A percentile compares a stretch with the other conserved stretches of the same genome.
Evolutionary conservation across 2,888 invertebrate genomes (phyloP).

Genomic region (Crepidodera aurea): DNA sequence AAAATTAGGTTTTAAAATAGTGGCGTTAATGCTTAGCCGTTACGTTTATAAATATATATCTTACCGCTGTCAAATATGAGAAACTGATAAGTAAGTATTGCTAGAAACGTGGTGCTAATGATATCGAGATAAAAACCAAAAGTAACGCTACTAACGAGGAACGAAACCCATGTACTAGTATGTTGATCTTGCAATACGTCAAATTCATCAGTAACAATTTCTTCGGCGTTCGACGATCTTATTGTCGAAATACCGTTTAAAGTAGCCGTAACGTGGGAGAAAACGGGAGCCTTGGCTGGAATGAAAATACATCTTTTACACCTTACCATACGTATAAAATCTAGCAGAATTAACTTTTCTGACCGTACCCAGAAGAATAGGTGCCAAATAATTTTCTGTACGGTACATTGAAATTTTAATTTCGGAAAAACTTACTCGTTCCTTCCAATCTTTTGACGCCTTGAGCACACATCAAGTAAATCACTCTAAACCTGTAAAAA

Average conservation of each 20-base stretch:
- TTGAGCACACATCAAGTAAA: conserved; percentile 76
- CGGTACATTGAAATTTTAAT: too few relatives aligned
- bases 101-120: conserved; percentile 69
- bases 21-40: too few relatives aligned
- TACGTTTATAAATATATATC: neutral
- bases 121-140: conserved; percentile 74
- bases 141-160: conserved; percentile 68
- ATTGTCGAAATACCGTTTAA: conserved; percentile 88
- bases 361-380: too few relatives aligned
- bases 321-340: too few relatives aligned
- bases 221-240: conserved; percentile 77
- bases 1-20: conserved; percentile 10
- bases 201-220: conserved; percentile 78
- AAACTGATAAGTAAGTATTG: conserved; percentile 71
- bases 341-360: too few relatives aligned
- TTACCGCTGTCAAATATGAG: conserved; percentile 68
- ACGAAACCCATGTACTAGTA: conserved; percentile 70
- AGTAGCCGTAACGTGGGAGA: conserved; percentile 87
- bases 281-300: conserved; percentile 77
- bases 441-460: conserved; percentile 72
- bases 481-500: conserved; percentile 69
- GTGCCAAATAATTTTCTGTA: too few relatives aligned
- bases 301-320: too few relatives aligned
- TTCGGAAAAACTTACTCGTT: conserved; percentile 56
- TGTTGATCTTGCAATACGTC: conserved; percentile 76